A percentile compares a stretch with the other conserved stretches of the same genome.
Evolutionary conservation across 2,797 vertebrate genomes (phyloP).

Genomic region (Lophius americanus): DNA sequence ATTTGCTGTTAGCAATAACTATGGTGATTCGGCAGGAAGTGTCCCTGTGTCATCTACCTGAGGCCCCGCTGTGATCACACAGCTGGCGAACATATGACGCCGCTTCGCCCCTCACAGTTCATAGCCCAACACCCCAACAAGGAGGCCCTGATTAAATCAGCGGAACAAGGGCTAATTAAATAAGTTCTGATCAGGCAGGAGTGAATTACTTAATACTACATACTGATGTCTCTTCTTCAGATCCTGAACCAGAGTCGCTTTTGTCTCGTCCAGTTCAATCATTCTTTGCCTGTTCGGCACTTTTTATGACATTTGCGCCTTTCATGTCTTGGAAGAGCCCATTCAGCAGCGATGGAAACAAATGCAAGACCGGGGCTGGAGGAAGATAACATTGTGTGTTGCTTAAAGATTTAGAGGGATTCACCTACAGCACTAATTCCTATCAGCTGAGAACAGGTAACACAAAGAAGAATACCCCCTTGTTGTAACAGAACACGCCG

Average conservation of each 20-base stretch:
- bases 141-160: slow-evolving; percentile 73
- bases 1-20: slow-evolving; percentile 53
- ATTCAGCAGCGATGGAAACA: slow-evolving; percentile 47
- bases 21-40: slow-evolving; percentile 43
- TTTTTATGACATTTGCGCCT: slow-evolving; percentile 55
- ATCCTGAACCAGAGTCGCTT: slow-evolving; percentile 53
- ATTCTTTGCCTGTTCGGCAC: neutral
- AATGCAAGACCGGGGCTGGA: slow-evolving; percentile 25
- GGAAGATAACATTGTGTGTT: slow-evolving; percentile 56
- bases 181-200: slow-evolving; percentile 78
- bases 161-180: slow-evolving; percentile 86
- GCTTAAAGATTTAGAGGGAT: slow-evolving; percentile 50
- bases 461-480: slow-evolving; percentile 43
- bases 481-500: slow-evolving; percentile 27
- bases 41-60: slow-evolving; percentile 67
- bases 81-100: slow-evolving; percentile 54
- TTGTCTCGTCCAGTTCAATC: slow-evolving; percentile 36
- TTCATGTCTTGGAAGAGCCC: slow-evolving; percentile 58
- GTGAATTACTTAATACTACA: slow-evolving; percentile 84
- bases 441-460: slow-evolving; percentile 41
- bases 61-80: slow-evolving; percentile 58
- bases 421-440: slow-evolving; percentile 36
- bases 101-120: slow-evolving; percentile 46
- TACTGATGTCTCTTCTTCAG: slow-evolving; percentile 67
- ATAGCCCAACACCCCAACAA: slow-evolving; percentile 49